A percentile compares a stretch with the other conserved stretches of the same genome.
These are phyloP conservation scores for Nesoenas mayeri DNA, from an alignment of 2,113 vertebrate genomes.

Conservation along the genomic window DNA sequence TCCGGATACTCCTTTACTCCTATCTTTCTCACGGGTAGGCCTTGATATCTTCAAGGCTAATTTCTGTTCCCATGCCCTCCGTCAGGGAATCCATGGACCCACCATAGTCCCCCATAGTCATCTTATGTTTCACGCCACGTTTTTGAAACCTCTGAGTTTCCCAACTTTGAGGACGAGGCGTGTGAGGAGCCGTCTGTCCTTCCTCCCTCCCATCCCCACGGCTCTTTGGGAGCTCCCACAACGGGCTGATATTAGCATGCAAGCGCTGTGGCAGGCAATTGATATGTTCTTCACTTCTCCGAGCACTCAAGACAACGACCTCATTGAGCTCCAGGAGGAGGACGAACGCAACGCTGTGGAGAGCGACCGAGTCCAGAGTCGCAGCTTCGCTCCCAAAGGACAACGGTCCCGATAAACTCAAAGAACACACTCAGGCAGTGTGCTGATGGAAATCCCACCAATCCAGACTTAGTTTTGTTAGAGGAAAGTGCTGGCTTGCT, in stretches of 20 bases:
- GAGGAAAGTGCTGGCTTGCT: neutral
- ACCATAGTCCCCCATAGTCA: too few species aligned
- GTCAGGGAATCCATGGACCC: too few species aligned
- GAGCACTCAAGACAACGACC: constrained; percentile 4
- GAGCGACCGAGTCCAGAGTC: neutral
- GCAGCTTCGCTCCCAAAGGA: neutral
- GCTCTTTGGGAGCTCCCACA: neutral
- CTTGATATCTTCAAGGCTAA: too few species aligned
- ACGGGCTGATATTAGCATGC: neutral
- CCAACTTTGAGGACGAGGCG: neutral
- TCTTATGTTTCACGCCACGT: neutral
- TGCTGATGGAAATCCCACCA: neutral
- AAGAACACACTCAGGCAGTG: neutral
- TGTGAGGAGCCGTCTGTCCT: neutral
- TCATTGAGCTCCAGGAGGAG: neutral
- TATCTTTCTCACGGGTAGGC: too few species aligned
- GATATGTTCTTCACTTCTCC: neutral
- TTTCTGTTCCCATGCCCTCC: too few species aligned
- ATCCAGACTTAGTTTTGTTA: neutral
- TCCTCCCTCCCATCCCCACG: rapidly evolving
- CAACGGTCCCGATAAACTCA: neutral
- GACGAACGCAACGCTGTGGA: neutral
- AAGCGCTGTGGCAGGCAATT: neutral
- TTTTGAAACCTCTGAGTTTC: neutral
- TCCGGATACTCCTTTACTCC: too few species aligned